These are phyloP conservation scores for Syndactyla subalaris DNA, from an alignment of 2,797 vertebrate species.

Conservation along the genomic window DNA sequence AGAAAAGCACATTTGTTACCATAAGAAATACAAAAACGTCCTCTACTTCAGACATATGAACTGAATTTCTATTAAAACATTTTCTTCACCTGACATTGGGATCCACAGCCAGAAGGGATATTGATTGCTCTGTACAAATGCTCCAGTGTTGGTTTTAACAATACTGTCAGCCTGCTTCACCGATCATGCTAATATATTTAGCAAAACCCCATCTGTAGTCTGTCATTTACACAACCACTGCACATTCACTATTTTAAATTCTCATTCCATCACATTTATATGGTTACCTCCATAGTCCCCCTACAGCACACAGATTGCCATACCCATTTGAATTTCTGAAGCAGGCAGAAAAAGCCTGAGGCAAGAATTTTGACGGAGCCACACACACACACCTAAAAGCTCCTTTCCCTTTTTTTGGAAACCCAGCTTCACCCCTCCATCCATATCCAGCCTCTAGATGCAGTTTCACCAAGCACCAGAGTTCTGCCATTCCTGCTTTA, in stretches of 20 bases:
- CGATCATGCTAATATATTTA: neutral
- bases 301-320: neutral
- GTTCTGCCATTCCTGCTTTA: neutral
- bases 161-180: neutral
- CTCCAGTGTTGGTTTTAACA: conserved; percentile 4
- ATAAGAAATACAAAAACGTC: neutral
- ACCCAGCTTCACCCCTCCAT: neutral
- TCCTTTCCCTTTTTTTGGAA: neutral
- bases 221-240: neutral
- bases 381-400: neutral
- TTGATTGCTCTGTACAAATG: neutral
- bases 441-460: neutral
- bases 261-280: neutral
- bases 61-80: conserved; percentile 27
- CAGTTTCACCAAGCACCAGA: neutral
- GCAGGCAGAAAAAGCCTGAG: neutral
- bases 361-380: neutral
- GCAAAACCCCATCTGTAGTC: neutral
- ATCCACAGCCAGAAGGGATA: neutral
- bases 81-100: neutral
- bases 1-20: neutral
- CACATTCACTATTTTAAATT: neutral
- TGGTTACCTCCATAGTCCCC: accelerated
- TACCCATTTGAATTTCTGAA: conserved; percentile 9
- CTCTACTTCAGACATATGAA: neutral